These are phyloP conservation scores for Drosophila tristis DNA, from an alignment of 1,140 invertebrate species.

Conservation along the genomic window DNA sequence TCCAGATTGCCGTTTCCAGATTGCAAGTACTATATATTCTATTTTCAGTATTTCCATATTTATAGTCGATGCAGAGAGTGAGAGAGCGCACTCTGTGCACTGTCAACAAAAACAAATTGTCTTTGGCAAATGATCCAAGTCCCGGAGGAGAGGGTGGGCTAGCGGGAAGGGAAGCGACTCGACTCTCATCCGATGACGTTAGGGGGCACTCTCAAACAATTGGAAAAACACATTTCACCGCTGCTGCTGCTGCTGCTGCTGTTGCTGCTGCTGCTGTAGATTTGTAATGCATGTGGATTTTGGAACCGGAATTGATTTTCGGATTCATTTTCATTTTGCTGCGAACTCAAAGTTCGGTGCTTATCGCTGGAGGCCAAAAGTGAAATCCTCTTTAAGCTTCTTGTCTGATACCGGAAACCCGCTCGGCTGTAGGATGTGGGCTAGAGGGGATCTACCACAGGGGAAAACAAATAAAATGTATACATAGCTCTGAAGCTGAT, in stretches of 20 bases:
- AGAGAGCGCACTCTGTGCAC: background rate
- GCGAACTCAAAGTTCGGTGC: constrained; percentile 40
- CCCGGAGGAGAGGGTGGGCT: background rate
- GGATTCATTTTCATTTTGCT: constrained; percentile 1
- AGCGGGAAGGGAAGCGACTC: too few species aligned
- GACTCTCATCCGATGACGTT: constrained; percentile 2
- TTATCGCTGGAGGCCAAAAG: constrained; percentile 21
- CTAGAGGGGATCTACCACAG: too few species aligned
- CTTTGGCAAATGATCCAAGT: constrained; percentile 4
- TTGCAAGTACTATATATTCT: background rate
- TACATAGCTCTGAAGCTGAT: too few species aligned
- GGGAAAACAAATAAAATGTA: too few species aligned
- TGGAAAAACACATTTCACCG: constrained; percentile 4
- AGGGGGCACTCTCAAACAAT: constrained; percentile 1
- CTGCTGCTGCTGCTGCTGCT: background rate
- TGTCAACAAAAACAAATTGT: background rate
- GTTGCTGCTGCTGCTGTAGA: background rate
- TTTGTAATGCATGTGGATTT: constrained; percentile 37
- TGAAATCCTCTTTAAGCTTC: background rate
- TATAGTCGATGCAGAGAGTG: background rate
- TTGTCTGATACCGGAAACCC: too few species aligned
- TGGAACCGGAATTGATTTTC: constrained; percentile 50
- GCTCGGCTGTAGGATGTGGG: too few species aligned
- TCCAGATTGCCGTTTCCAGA: background rate
- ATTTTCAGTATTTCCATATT: background rate